phyloP scores from a whole-genome alignment of 2,888 invertebrate genomes.

The Synanthedon myopaeformis region DNA sequence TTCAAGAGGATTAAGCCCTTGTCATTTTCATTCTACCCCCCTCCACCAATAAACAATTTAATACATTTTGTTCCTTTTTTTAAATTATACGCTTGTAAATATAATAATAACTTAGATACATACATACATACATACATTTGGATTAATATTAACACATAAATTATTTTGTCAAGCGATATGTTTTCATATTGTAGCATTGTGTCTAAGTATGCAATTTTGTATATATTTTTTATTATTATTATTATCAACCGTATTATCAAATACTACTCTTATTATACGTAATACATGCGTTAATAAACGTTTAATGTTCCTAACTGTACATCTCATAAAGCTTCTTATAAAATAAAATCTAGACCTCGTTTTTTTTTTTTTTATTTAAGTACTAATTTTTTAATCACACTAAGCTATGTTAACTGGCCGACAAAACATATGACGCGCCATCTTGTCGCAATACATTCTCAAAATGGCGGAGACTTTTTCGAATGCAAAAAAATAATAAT shows the following conservation, averaged over 20 bases:
- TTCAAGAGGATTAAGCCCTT: not conserved
- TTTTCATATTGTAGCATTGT: conserved; percentile 65
- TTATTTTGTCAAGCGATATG: conserved; percentile 63
- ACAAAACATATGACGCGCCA: conserved; percentile 32
- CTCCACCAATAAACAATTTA: conserved; percentile 2
- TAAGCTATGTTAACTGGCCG: conserved; percentile 59
- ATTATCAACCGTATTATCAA: conserved; percentile 57
- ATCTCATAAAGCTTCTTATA: conserved; percentile 49
- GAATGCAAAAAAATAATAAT: conserved; percentile 33
- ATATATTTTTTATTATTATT: conserved; percentile 33
- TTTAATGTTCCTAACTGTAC: conserved; percentile 61
- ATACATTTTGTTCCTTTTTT: conserved; percentile 12
- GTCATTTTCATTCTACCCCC: not conserved
- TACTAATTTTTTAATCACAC: conserved; percentile 44
- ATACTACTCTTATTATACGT: conserved; percentile 61
- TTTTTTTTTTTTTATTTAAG: conserved; percentile 26
- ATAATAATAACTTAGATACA: conserved; percentile 13
- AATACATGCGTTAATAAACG: conserved; percentile 46
- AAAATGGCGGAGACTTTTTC: conserved; percentile 39
- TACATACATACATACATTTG: conserved; percentile 29
- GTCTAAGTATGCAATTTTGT: conserved; percentile 40
- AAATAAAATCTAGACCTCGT: conserved; percentile 61
- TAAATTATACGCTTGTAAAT: conserved; percentile 30
- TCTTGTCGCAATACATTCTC: conserved; percentile 21
- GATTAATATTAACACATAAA: conserved; percentile 21